phyloP scores from a whole-genome alignment of 1,140 invertebrate genomes.

The Caligus rogercresseyi region DNA sequence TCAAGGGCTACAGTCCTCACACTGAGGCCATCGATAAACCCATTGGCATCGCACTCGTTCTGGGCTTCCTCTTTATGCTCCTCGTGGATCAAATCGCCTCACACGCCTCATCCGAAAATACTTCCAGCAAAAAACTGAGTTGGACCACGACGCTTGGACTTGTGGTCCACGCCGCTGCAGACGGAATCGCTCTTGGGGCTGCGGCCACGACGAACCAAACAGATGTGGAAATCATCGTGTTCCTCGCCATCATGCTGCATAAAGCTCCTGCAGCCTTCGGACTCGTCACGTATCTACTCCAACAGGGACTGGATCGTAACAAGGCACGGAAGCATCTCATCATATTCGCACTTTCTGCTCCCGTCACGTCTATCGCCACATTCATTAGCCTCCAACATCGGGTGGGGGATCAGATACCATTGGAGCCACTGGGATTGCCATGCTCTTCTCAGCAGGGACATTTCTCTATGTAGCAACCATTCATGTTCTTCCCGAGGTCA shows the following conservation, averaged over 20 bases:
- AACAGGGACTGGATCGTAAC: conserved; percentile 76
- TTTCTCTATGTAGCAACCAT: conserved; percentile 97
- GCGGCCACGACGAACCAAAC: conserved; percentile 83
- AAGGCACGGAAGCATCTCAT: conserved; percentile 71
- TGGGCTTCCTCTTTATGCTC: conserved; percentile 93
- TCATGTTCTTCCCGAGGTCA: conserved; percentile 84
- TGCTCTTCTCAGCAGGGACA: conserved; percentile 95
- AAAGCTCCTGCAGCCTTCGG: conserved; percentile 98
- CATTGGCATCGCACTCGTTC: conserved; percentile 54
- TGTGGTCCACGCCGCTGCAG: conserved; percentile 93
- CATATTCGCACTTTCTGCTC: conserved; percentile 85
- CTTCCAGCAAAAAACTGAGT: background rate
- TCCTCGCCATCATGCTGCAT: conserved; percentile 95
- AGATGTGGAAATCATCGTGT: conserved; percentile 93
- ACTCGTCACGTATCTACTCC: conserved; percentile 83
- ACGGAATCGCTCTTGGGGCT: conserved; percentile 88
- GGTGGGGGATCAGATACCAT: conserved; percentile 8
- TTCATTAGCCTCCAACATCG: conserved; percentile 62
- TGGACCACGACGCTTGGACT: conserved; percentile 60
- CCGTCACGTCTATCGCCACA: conserved; percentile 69
- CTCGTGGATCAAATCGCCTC: conserved; percentile 52
- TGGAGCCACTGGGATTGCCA: conserved; percentile 66
- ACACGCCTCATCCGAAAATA: background rate
- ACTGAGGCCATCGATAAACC: conserved; percentile 25
- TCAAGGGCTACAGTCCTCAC: conserved; percentile 27